Percentiles rank a stretch among this genome's conserved stretches.
Evolutionary conservation across 2,113 vertebrate genomes (phyloP).

Genomic region (Anarrhichthys ocellatus): DNA sequence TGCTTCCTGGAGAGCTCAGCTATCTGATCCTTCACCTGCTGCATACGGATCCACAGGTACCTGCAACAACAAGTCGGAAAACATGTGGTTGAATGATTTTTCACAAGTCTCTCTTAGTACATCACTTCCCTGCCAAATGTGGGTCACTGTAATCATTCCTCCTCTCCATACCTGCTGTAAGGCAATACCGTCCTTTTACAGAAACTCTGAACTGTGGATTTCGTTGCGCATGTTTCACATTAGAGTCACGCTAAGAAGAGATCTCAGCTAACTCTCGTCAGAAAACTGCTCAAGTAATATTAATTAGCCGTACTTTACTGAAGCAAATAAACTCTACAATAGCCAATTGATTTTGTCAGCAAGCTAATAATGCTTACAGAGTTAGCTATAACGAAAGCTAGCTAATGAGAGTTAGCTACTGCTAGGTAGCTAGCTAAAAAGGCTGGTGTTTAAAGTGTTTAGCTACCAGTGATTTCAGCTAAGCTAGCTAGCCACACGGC

Average conservation of each 20-base stretch:
- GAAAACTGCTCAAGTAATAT: neutral
- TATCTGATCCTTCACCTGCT: constrained; percentile 88
- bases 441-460: no score
- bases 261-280: neutral
- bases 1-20: constrained; percentile 90
- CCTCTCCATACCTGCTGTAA: neutral
- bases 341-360: neutral
- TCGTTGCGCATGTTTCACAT: neutral
- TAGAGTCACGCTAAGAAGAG: neutral
- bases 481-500: no score
- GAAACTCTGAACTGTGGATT: neutral
- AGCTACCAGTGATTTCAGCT: no score
- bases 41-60: constrained; percentile 89
- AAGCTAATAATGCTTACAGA: no score
- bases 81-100: neutral
- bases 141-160: neutral
- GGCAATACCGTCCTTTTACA: neutral
- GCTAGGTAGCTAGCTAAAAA: neutral
- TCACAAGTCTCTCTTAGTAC: neutral
- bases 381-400: no score
- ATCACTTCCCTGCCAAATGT: neutral
- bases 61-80: constrained; percentile 70
- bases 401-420: neutral
- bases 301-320: neutral
- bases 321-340: neutral